Evolutionary conservation across 1,140 invertebrate genomes (phyloP), one percentile per base, ranked within the genome.

Genomic region (Drosophila pachea): DNA sequence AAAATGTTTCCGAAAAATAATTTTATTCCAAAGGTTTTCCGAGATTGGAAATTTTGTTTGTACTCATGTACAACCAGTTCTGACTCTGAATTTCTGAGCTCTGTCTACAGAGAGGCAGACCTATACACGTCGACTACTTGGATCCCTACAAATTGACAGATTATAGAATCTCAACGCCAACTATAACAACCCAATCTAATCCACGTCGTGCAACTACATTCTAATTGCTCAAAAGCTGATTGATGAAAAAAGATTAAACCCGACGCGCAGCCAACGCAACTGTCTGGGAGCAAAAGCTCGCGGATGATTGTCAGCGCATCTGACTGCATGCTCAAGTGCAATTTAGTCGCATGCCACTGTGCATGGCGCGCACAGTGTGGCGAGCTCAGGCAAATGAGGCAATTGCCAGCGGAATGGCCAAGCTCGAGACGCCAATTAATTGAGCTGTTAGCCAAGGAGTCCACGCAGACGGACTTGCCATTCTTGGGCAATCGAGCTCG

Each of bases 401-500:
- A 62, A 62, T 14, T 54, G 65, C 35, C 31, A 42, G 35, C 56
- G 55, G n/a, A 60, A 36, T 49, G 29, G 35, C 60, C 38, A 42
- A 55, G 45, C 66, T 50, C 38, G 64, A 35, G 42, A 58, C 43
- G 52, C 48, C 52, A 47, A 58, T 71, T 74, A 74, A 78, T 78
- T 78, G 71, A 71, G 76, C 59, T 48, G 53, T 61, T 11, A 32
- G 66, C 48, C 52, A 61, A 78, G 70, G 60, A 77, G 42, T 43
- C 38, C 33, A 40, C 43, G 5, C 40, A 32, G 32, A n/a, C n/a
- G n/a, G n/a, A n/a, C n/a, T n/a, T n/a, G n/a, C n/a, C 5, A 55
- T 62, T 77, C 65, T 77, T 77, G 42, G 61, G 65, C 60, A 78
- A 78, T 52, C 69, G 42, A 63, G 72, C 50, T 40, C 40, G 53